These are phyloP conservation scores for Xestoiulus laeticollis DNA, from an alignment of 2,888 invertebrate species.

Conservation along the genomic window DNA sequence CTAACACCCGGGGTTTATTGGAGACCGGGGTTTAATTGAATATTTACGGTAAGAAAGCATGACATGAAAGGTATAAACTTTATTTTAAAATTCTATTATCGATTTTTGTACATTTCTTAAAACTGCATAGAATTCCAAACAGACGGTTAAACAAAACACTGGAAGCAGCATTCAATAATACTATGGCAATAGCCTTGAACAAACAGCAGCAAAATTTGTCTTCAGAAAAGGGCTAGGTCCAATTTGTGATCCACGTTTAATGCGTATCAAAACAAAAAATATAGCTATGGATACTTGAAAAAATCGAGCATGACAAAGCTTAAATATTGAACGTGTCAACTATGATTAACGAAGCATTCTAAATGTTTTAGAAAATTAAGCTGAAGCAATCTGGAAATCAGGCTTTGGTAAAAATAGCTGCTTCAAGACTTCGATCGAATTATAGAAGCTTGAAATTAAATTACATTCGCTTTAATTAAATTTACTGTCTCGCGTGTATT, in stretches of 20 bases:
- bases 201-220: not conserved
- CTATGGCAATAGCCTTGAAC: constrained; percentile 15
- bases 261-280: not conserved
- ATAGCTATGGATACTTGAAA: not conserved
- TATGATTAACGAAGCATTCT: not conserved
- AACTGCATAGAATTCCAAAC: not conserved
- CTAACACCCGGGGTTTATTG: too few relatives aligned
- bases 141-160: not conserved
- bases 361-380: not conserved
- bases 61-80: too few relatives aligned
- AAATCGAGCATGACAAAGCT: not conserved
- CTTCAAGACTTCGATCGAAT: not conserved
- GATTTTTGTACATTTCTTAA: not conserved
- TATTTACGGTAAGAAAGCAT: too few relatives aligned
- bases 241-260: not conserved
- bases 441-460: not conserved
- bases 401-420: not conserved
- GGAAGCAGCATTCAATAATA: not conserved
- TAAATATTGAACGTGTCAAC: not conserved
- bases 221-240: not conserved
- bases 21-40: too few relatives aligned
- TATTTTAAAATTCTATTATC: not conserved
- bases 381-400: not conserved
- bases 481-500: too few relatives aligned
- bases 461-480: not conserved